Conservation (phyloP, 2,113 vertebrate species). For the Typhlomys cinereus region DNA sequence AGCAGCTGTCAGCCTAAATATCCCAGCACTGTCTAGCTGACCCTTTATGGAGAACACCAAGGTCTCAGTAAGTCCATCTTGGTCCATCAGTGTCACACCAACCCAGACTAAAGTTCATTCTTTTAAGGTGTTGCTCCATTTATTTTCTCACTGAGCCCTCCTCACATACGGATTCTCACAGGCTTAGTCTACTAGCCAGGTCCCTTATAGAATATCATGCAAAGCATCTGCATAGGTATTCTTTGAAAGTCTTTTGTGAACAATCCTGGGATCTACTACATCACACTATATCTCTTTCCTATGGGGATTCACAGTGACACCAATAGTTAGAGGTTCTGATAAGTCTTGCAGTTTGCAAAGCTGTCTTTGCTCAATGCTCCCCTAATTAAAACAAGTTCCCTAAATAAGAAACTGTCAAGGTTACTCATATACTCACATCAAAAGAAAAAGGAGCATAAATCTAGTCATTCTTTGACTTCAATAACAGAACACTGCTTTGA, state of each 20-base stretch:
- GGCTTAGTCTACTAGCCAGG: no score
- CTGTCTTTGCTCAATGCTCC: background rate
- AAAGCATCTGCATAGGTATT: background rate
- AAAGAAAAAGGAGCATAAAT: background rate
- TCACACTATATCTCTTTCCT: background rate
- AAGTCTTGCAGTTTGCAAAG: background rate
- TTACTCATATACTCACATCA: background rate
- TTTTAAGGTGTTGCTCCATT: background rate
- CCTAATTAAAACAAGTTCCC: conserved; percentile 22
- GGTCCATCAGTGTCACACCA: background rate
- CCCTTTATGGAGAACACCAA: background rate
- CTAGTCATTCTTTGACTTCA: background rate
- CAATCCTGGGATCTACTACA: background rate
- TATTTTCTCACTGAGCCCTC: background rate
- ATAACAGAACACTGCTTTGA: background rate
- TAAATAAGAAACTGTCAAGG: background rate
- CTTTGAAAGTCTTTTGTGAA: background rate
- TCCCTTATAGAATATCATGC: background rate
- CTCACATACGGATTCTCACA: background rate
- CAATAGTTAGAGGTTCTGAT: background rate
- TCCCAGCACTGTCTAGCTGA: background rate
- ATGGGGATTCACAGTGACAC: background rate
- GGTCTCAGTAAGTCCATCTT: background rate
- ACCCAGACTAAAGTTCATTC: background rate
- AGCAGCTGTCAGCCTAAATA: background rate